Conservation (phyloP, 2,113 vertebrate species). For the Peucedramus taeniatus region DNA sequence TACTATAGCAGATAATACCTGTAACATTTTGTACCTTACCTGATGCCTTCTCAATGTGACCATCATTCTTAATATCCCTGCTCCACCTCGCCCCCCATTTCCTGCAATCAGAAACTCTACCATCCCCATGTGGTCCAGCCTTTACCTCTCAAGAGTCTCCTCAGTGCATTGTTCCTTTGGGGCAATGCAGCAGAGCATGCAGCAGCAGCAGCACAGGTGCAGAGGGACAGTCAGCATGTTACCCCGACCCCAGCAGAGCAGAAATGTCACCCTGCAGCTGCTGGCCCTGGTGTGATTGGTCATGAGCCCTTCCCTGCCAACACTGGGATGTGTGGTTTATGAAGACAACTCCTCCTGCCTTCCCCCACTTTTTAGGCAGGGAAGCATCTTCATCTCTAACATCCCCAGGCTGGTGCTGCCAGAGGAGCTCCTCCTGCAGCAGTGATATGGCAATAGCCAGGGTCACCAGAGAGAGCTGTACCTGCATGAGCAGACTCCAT, state of each 20-base stretch:
- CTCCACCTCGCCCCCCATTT: not conserved
- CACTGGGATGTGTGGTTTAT: not conserved
- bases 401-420: not conserved
- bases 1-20: not conserved
- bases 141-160: not conserved
- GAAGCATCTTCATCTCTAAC: not conserved
- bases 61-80: not conserved
- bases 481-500: not conserved
- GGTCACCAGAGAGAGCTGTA: not conserved
- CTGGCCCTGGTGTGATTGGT: not conserved
- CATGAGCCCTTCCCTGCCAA: not conserved
- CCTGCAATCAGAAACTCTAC: not conserved
- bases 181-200: not conserved
- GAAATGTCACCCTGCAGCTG: not conserved
- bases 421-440: not conserved
- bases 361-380: not conserved
- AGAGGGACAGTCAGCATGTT: not conserved
- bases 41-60: not conserved
- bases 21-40: not conserved
- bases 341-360: not conserved
- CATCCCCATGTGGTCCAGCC: not conserved
- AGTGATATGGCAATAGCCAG: not conserved
- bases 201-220: not conserved
- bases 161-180: accelerated
- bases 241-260: not conserved